Evolutionary conservation across 2,113 vertebrate species (phyloP), one percentile per base, ranked within the genome.

Genomic region (Eptatretus burgeri): DNA sequence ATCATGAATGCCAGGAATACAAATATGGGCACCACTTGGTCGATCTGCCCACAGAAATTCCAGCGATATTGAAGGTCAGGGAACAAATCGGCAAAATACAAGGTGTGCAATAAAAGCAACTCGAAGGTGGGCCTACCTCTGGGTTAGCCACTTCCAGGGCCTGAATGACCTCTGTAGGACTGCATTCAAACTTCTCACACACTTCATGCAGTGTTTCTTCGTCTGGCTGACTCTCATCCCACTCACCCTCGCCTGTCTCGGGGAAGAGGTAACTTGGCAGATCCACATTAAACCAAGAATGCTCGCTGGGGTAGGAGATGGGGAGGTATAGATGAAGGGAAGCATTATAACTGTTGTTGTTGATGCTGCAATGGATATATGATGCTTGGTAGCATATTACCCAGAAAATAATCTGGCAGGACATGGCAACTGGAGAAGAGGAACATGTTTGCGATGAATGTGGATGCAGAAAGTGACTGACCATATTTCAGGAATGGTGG

Each of bases 401-500:
- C 27, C 27, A 41, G 27, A 41, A 41, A 41, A 41, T 5, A 41
- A 41, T 41, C 27, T 41, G 27, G 27, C 27, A 41, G 7, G 27
- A 41, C 7, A 41, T 41, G 27, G 7, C 27, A 41, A 41, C 27
- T 7, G 7, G 27, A 41, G 27, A 41, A 41, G 7, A 41, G 27
- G 27, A 41, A 41, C 27, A 41, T 41, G 27, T 41, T 41, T 41
- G 27, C 27, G 27, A 41, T 41, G 27, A 41, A 7, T 5, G 27
- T 3, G 7, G 27, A 7, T 41, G 27, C 27, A 41, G 27, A 41
- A 41, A 41, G 27, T 20, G 52, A n/a, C 4, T 68, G 68, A 94
- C 89, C 86, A 81, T 75, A 98, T 96, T 67, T 98, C 89, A 74
- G 87, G 95, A 76, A 98, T 95, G 67, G 91, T 88, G 68, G 89